Conservation (phyloP, 2,113 vertebrate genomes). For the Riparia riparia region DNA sequence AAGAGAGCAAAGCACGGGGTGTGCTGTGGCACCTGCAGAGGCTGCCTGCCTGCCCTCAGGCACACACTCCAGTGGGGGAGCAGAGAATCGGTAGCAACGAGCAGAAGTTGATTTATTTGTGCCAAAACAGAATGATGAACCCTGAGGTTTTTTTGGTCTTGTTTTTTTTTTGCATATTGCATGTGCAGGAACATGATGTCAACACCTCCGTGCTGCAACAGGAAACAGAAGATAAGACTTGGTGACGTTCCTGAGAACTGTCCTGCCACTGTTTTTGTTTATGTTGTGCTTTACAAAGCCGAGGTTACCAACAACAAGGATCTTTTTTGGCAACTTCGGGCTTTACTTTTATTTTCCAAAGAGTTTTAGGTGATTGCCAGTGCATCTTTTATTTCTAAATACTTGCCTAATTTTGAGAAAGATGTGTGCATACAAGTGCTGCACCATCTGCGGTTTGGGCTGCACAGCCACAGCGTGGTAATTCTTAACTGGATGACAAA, state of each 20-base stretch:
- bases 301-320: not conserved
- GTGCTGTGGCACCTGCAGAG: not conserved
- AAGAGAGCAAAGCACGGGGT: not conserved
- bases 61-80: not conserved
- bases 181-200: constrained; percentile 55
- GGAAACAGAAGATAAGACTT: constrained; percentile 52
- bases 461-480: not conserved
- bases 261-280: not conserved
- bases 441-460: not conserved
- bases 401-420: not conserved
- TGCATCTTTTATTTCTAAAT: not conserved
- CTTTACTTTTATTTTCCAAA: not conserved
- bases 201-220: constrained; percentile 19
- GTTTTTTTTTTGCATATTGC: not conserved
- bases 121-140: not conserved
- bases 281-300: not conserved
- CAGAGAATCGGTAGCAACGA: constrained; percentile 14
- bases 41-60: not conserved
- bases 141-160: not conserved
- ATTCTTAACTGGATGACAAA: not conserved
- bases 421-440: not conserved
- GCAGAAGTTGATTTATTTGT: not conserved
- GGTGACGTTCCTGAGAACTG: constrained; percentile 14
- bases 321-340: not conserved
- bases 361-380: not conserved